Evolutionary conservation across 2,113 vertebrate species (phyloP).

Genomic region (Oreotrochilus melanogaster): DNA sequence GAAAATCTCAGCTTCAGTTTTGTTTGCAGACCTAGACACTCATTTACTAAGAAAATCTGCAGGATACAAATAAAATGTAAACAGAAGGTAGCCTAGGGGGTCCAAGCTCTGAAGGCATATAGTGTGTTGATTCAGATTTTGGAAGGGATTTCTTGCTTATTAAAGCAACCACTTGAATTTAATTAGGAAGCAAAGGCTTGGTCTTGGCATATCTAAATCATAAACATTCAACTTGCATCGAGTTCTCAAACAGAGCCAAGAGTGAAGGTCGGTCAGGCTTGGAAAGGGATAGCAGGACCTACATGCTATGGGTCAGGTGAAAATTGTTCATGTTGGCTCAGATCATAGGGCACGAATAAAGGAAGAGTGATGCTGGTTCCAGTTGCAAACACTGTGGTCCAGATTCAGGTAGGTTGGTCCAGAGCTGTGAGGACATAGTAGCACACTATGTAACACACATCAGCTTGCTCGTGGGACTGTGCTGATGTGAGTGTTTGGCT

Average conservation of each 20-base stretch:
- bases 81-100: not conserved
- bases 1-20: not conserved
- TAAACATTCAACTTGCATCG: slow-evolving; percentile 33
- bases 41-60: not conserved
- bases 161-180: slow-evolving; percentile 25
- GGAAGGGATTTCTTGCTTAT: slow-evolving; percentile 40
- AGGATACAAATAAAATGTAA: slow-evolving; percentile 16
- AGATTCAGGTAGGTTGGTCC: not conserved
- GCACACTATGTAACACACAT: accelerated
- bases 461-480: not conserved
- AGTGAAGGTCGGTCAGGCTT: not conserved
- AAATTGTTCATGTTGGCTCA: not conserved
- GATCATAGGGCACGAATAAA: not conserved
- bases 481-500: not conserved
- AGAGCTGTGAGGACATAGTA: not conserved
- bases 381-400: accelerated
- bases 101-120: not conserved
- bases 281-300: not conserved
- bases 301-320: not conserved
- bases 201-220: slow-evolving; percentile 25
- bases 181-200: slow-evolving; percentile 13
- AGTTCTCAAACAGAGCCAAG: not conserved
- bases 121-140: not conserved
- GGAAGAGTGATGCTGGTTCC: not conserved
- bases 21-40: not conserved